These are phyloP conservation scores for Neodon shergylaensis DNA, from an alignment of 2,113 vertebrate species.

Conservation along the genomic window DNA sequence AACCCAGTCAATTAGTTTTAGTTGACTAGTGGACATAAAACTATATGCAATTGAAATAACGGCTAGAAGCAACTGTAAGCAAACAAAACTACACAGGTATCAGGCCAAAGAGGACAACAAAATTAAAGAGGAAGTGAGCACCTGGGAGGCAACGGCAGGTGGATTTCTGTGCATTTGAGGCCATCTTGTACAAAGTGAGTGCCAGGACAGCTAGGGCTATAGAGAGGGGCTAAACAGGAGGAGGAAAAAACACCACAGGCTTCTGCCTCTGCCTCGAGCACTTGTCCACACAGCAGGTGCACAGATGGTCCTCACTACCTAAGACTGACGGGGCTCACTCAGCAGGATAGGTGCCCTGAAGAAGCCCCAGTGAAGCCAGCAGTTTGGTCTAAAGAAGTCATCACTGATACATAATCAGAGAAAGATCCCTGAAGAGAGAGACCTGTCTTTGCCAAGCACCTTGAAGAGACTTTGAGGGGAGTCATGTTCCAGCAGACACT, in stretches of 20 bases:
- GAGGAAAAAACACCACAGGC: neutral
- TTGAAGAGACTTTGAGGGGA: neutral
- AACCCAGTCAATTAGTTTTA: neutral
- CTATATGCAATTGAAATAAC: neutral
- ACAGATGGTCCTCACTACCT: neutral
- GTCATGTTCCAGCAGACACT: neutral
- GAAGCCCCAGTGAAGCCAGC: neutral
- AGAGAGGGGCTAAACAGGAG: neutral
- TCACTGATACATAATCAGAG: neutral
- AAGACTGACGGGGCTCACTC: accelerated
- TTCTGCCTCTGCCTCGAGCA: neutral
- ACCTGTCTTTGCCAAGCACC: neutral
- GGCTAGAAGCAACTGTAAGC: neutral
- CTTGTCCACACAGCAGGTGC: accelerated
- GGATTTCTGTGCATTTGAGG: neutral
- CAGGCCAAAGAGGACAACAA: neutral
- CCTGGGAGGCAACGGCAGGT: neutral
- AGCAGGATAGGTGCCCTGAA: accelerated
- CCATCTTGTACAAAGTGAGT: neutral
- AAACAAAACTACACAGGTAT: neutral
- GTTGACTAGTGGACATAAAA: neutral
- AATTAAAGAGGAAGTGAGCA: neutral
- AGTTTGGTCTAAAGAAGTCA: neutral
- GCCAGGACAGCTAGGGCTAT: too few species aligned
- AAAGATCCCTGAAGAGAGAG: neutral